phyloP scores from a whole-genome alignment of 2,888 invertebrate genomes.

The Brachyptera risi region DNA sequence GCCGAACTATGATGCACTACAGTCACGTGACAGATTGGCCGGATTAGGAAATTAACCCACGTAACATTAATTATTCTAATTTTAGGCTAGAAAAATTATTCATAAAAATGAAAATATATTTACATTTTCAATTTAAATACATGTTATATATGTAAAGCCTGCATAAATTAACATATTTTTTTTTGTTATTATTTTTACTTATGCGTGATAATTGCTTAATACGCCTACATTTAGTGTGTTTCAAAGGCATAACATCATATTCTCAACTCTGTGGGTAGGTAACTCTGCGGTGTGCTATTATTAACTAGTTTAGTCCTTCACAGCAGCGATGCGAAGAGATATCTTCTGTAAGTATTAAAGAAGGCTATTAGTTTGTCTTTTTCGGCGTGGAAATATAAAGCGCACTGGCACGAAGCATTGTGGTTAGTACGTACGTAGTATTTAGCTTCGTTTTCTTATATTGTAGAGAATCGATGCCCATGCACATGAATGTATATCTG shows the following conservation, averaged over 20 bases:
- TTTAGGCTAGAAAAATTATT: constrained; percentile 1
- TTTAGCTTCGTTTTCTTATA: neutral
- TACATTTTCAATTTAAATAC: neutral
- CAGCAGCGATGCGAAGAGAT: constrained; percentile 7
- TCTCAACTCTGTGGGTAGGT: neutral
- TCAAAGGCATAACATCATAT: constrained; percentile 1
- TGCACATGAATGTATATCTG: too few relatives aligned
- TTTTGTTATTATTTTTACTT: constrained; percentile 1
- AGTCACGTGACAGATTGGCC: neutral
- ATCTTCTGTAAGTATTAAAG: neutral
- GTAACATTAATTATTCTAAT: constrained; percentile 1
- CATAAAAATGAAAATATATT: constrained; percentile 9
- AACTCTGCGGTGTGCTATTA: neutral
- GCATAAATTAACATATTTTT: neutral
- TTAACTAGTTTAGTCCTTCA: too few relatives aligned
- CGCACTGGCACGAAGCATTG: neutral
- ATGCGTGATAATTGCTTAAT: constrained; percentile 9
- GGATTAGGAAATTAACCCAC: constrained; percentile 1
- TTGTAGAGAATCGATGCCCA: too few relatives aligned
- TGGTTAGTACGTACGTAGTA: too few relatives aligned
- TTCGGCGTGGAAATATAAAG: neutral
- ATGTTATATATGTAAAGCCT: neutral
- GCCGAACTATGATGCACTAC: too few relatives aligned
- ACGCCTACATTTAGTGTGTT: constrained; percentile 6
- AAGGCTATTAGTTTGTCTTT: neutral